These are phyloP conservation scores for Micrastur ruficollis DNA, from an alignment of 2,797 vertebrate genomes.

Conservation along the genomic window DNA sequence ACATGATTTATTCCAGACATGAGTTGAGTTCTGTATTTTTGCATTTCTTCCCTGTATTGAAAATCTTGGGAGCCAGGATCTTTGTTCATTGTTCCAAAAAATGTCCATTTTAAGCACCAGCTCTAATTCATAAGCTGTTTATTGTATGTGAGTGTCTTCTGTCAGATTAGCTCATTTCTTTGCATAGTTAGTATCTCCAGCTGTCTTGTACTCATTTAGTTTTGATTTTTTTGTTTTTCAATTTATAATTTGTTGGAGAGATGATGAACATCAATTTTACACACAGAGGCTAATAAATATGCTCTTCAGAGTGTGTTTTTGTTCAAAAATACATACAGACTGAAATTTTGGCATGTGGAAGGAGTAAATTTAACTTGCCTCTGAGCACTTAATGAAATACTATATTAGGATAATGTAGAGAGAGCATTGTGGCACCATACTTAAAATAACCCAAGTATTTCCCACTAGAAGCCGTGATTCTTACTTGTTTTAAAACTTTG, in stretches of 20 bases:
- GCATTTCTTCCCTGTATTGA: neutral
- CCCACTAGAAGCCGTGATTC: neutral
- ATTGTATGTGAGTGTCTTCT: neutral
- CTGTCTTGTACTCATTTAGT: neutral
- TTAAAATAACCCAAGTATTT: neutral
- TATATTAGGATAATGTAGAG: neutral
- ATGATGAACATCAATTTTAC: neutral
- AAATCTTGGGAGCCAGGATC: neutral
- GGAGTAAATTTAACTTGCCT: neutral
- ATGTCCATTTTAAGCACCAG: neutral
- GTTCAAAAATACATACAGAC: neutral
- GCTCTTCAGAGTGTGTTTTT: neutral
- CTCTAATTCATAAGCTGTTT: neutral
- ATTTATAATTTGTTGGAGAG: neutral
- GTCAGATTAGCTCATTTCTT: neutral
- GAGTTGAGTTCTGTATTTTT: slow-evolving; percentile 15
- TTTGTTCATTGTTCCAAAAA: neutral
- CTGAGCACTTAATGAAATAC: neutral
- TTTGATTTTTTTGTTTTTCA: neutral
- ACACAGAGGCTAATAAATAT: neutral
- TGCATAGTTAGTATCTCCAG: neutral
- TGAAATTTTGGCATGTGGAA: neutral
- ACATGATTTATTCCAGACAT: neutral
- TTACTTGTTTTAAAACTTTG: neutral
- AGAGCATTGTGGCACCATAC: neutral